phyloP scores from a whole-genome alignment of 2,113 vertebrate genomes.

The Hippocampus mohnikei region DNA sequence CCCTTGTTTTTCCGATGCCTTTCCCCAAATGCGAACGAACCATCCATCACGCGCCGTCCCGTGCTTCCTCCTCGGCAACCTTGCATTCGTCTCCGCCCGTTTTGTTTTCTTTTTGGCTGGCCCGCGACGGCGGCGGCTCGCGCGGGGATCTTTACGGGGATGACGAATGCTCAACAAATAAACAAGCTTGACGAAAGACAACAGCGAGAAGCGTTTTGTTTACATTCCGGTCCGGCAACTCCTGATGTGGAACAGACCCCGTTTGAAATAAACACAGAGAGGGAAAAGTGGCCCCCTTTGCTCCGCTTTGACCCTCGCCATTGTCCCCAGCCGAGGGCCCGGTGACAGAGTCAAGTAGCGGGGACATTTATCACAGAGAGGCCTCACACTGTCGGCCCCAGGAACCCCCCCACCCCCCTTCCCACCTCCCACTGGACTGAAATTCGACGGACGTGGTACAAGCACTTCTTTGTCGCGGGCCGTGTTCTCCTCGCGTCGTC shows the following conservation, averaged over 20 bases:
- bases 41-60: slow-evolving; percentile 43
- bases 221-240: slow-evolving; percentile 31
- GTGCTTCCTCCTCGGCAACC: slow-evolving; percentile 41
- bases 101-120: slow-evolving; percentile 43
- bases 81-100: slow-evolving; percentile 47
- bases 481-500: slow-evolving; percentile 59
- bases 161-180: slow-evolving; percentile 61
- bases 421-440: slow-evolving; percentile 27
- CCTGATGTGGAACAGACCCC: slow-evolving; percentile 10
- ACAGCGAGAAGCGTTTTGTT: slow-evolving; percentile 53
- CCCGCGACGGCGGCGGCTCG: not conserved
- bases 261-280: slow-evolving; percentile 48
- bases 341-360: slow-evolving; percentile 75
- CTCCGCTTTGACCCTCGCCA: slow-evolving; percentile 62
- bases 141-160: not conserved
- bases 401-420: slow-evolving; percentile 21
- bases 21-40: slow-evolving; percentile 38
- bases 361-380: slow-evolving; percentile 70
- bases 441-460: slow-evolving; percentile 59
- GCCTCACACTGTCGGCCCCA: slow-evolving; percentile 67
- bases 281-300: slow-evolving; percentile 40
- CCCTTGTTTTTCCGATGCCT: slow-evolving; percentile 38
- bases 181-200: slow-evolving; percentile 40
- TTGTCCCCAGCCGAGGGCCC: slow-evolving; percentile 67
- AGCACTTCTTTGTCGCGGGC: slow-evolving; percentile 68